phyloP scores from a whole-genome alignment of 2,797 vertebrate species.

The Antennarius maculatus region DNA sequence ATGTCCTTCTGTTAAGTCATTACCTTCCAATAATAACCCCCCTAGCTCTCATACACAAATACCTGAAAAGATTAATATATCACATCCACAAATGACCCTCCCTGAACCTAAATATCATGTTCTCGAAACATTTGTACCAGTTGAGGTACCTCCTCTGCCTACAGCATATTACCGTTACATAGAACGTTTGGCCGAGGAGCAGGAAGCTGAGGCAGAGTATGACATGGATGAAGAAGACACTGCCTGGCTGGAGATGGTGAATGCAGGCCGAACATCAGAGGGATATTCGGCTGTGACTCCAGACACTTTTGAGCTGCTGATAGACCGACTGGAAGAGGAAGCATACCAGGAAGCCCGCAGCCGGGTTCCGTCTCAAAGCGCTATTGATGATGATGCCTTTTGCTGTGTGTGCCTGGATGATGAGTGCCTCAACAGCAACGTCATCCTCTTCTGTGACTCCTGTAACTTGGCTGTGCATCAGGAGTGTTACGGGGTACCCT shows the following conservation, averaged over 20 bases:
- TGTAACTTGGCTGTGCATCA: slow-evolving; percentile 98
- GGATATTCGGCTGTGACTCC: slow-evolving; percentile 82
- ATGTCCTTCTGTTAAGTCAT: slow-evolving; percentile 79
- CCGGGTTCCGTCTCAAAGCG: slow-evolving; percentile 86
- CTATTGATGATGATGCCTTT: slow-evolving; percentile 94
- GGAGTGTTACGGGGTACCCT: slow-evolving; percentile 98
- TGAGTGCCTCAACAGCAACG: slow-evolving; percentile 98
- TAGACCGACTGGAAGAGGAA: slow-evolving; percentile 94
- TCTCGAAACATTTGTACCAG: slow-evolving; percentile 80
- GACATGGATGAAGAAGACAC: slow-evolving; percentile 98
- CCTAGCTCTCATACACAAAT: slow-evolving; percentile 62
- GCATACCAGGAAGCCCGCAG: slow-evolving; percentile 91
- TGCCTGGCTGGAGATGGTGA: slow-evolving; percentile 95
- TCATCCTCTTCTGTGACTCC: slow-evolving; percentile 97
- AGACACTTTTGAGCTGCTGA: slow-evolving; percentile 92
- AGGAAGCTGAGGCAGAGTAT: slow-evolving; percentile 90
- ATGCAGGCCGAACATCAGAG: slow-evolving; percentile 83
- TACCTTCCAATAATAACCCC: slow-evolving; percentile 76
- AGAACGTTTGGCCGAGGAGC: slow-evolving; percentile 88
- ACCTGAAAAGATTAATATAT: slow-evolving; percentile 80
- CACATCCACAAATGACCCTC: slow-evolving; percentile 62
- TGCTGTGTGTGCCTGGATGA: slow-evolving; percentile 98
- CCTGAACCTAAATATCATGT: slow-evolving; percentile 91
- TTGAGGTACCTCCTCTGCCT: slow-evolving; percentile 86
- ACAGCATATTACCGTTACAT: slow-evolving; percentile 92